Evolutionary conservation across 1,140 invertebrate species (phyloP).

Genomic region (Lepidurus arcticus): DNA sequence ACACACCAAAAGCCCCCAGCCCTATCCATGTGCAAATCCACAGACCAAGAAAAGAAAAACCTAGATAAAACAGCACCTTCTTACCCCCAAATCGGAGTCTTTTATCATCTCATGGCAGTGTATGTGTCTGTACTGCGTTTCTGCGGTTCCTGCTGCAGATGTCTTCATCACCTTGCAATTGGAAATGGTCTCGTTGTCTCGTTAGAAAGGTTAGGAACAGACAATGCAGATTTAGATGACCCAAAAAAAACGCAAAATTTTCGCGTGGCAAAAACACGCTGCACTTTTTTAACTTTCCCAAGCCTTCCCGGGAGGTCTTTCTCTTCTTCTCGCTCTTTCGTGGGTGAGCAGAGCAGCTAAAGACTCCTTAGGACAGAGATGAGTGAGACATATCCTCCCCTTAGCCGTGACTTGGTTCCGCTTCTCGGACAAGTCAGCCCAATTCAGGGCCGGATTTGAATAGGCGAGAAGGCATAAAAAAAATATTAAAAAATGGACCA

Average conservation of each 20-base stretch:
- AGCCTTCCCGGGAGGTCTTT: not conserved
- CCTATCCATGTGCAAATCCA: not conserved
- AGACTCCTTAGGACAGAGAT: not conserved
- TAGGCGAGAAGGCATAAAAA: not conserved
- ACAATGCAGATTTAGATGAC: too few relatives aligned
- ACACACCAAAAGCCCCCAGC: not conserved
- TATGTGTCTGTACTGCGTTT: not conserved
- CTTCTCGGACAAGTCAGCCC: not conserved
- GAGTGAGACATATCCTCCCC: not conserved
- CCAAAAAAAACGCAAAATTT: not conserved
- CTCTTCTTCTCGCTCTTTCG: not conserved
- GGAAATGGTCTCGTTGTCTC: not conserved
- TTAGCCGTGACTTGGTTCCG: not conserved
- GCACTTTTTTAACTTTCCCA: too few relatives aligned
- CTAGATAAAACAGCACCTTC: not conserved
- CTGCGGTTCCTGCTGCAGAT: not conserved
- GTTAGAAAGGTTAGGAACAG: too few relatives aligned
- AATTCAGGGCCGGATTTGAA: not conserved
- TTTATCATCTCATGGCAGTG: not conserved
- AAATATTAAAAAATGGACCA: too few relatives aligned
- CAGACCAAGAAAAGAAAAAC: not conserved
- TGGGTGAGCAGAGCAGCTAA: not conserved
- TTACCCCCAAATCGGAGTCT: not conserved
- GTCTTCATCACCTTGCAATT: not conserved
- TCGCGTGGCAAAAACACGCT: not conserved